A percentile compares a stretch with the other conserved stretches of the same genome.
Evolutionary conservation across 2,888 invertebrate species (phyloP).

Genomic region (Tetranychus piercei): DNA sequence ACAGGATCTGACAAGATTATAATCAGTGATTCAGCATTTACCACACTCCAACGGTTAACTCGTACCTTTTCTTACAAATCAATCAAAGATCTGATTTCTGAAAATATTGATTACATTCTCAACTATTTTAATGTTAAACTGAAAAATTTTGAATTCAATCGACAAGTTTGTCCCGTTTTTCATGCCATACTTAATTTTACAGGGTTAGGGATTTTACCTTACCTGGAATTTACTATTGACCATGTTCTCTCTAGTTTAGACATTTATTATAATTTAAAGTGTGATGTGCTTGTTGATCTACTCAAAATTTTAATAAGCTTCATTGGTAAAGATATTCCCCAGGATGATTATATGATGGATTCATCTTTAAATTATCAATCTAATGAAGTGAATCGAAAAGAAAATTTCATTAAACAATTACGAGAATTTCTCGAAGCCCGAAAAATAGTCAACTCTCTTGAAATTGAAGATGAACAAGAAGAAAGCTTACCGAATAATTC

Average conservation of each 20-base stretch:
- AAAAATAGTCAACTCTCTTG: neutral
- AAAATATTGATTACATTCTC: conserved; percentile 16
- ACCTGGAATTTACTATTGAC: conserved; percentile 1
- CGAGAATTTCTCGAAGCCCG: conserved; percentile 7
- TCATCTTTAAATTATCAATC: no score
- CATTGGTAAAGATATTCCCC: neutral
- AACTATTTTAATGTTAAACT: conserved; percentile 13
- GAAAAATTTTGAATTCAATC: conserved; percentile 13
- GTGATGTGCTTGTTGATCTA: conserved; percentile 11
- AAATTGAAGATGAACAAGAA: conserved; percentile 10
- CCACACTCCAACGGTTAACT: neutral
- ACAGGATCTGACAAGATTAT: neutral
- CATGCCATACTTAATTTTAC: conserved; percentile 14
- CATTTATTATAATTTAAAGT: conserved; percentile 5
- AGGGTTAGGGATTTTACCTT: conserved; percentile 2
- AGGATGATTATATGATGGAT: neutral
- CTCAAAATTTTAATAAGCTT: neutral
- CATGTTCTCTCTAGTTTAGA: conserved; percentile 12
- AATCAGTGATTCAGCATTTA: neutral
- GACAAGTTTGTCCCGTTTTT: conserved; percentile 11
- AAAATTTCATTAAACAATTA: conserved; percentile 12
- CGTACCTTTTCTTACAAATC: conserved; percentile 9
- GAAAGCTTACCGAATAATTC: neutral
- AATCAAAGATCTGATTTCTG: conserved; percentile 8
- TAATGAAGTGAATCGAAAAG: neutral